Base-by-base conservation (phyloP, 2,797 vertebrate genomes). In the Aplochiton taeniatus region DNA sequence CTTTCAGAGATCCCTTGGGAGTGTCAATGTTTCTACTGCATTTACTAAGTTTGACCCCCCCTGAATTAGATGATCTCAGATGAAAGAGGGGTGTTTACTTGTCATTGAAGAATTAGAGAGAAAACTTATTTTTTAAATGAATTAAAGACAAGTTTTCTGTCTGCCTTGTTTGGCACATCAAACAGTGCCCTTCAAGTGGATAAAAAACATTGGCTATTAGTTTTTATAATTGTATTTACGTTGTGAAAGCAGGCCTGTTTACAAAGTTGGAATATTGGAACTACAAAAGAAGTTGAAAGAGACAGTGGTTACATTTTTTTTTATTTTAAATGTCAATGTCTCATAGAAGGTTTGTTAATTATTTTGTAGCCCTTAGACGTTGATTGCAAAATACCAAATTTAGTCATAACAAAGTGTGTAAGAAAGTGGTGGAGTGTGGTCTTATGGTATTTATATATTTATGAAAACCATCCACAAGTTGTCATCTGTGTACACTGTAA, bases 391-490 rank as follows among this genome's bases (percentile, higher is more conserved):
- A 18, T 74, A 51, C 11, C 10, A 58, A n/a, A n/a, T 11, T 17
- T 61, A n/a, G 69, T 81, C n/a, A 74, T 86, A 89, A 85, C 63
- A 70, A 50, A 76, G 47, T 59, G 46, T 52, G 42, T 59, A 13
- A 19, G 42, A 68, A 75, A 41, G 78, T 82, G 72, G 78, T 82
- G 70, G 81, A 83, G 81, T 77, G 63, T 57, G 81, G 16, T 43
- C 0, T 51, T 57, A 45, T 31, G 9, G 45, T 14, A 51, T 12
- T 11, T 56, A 3, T 14, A 11, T 13, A 63, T 52, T 50, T 9
- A 31, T 56, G 46, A 11, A 49, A 56, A 56, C 49, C 46, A 41
- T 18, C 43, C 57, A 47, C 51, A 42, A 41, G 48, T 50, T n/a
- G n/a, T 46, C 31, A 48, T 45, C 49, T 11, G n/a, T 11, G 50